Conservation (phyloP, 2,888 invertebrate species). For the Blastobasis adustella region DNA sequence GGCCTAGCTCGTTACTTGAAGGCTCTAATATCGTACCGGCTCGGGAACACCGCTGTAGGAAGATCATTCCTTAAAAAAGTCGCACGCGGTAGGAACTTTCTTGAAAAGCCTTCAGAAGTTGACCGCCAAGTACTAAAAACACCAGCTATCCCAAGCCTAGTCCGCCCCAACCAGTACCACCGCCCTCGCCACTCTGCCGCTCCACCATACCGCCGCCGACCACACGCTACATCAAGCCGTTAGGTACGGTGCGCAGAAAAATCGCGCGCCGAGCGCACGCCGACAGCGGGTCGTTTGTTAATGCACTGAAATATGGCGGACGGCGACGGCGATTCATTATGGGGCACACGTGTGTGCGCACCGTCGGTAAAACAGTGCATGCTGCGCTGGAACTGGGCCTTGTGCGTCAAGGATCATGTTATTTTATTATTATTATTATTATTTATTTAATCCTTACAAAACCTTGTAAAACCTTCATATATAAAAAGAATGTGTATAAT, state of each 20-base stretch:
- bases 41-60: not conserved
- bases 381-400: too few species aligned
- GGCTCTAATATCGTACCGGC: not conserved
- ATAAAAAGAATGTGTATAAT: too few species aligned
- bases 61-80: not conserved
- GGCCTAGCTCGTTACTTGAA: too few species aligned
- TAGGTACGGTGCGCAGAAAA: constrained; percentile 70
- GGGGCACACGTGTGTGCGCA: constrained; percentile 63
- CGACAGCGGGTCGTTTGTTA: constrained; percentile 72
- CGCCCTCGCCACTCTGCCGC: constrained; percentile 7
- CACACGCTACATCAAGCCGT: constrained; percentile 52
- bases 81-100: not conserved
- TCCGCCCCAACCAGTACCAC: not conserved
- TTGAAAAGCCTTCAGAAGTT: not conserved
- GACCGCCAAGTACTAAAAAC: too few species aligned
- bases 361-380: constrained; percentile 18
- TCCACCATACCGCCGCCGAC: constrained; percentile 45
- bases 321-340: constrained; percentile 71
- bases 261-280: constrained; percentile 59
- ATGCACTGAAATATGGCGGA: constrained; percentile 71
- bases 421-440: too few species aligned
- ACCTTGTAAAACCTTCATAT: too few species aligned
- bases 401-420: too few species aligned
- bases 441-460: too few species aligned
- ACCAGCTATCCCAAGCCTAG: too few species aligned